These are phyloP conservation scores for Melanotaenia trifasciata DNA, from an alignment of 2,797 vertebrate genomes.

Conservation along the genomic window DNA sequence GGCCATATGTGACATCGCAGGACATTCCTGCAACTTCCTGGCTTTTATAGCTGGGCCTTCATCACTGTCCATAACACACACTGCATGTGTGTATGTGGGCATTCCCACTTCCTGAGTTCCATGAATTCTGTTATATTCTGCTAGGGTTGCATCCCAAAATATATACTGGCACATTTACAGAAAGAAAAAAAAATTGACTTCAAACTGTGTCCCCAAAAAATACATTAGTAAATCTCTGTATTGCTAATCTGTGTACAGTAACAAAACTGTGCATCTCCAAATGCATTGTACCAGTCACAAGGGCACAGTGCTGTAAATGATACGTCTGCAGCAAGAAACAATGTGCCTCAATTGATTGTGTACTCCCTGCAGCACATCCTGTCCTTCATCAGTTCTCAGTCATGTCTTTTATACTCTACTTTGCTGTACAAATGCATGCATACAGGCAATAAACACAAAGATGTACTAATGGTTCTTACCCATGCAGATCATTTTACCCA, in stretches of 20 bases:
- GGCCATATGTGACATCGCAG: constrained; percentile 54
- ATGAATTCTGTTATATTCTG: constrained; percentile 39
- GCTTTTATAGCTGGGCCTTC: constrained; percentile 61
- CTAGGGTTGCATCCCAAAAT: constrained; percentile 11
- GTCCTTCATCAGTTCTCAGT: background rate
- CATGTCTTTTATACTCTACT: background rate
- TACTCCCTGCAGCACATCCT: background rate
- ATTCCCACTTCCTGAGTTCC: constrained; percentile 57
- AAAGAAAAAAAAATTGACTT: background rate
- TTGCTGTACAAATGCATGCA: background rate
- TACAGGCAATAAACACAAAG: background rate
- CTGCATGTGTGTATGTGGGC: constrained; percentile 39
- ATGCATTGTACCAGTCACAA: background rate
- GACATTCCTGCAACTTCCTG: constrained; percentile 71
- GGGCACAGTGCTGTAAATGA: background rate
- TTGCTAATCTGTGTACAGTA: background rate
- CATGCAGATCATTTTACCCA: background rate
- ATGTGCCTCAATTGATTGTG: background rate
- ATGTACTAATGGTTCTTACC: background rate
- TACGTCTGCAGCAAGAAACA: background rate
- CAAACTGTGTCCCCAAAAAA: background rate
- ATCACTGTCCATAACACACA: constrained; percentile 50
- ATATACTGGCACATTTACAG: constrained; percentile 16
- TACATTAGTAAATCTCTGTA: background rate
- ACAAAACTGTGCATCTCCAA: background rate